Evolutionary conservation across 2,113 vertebrate genomes (phyloP).

Genomic region (Petaurus breviceps): DNA sequence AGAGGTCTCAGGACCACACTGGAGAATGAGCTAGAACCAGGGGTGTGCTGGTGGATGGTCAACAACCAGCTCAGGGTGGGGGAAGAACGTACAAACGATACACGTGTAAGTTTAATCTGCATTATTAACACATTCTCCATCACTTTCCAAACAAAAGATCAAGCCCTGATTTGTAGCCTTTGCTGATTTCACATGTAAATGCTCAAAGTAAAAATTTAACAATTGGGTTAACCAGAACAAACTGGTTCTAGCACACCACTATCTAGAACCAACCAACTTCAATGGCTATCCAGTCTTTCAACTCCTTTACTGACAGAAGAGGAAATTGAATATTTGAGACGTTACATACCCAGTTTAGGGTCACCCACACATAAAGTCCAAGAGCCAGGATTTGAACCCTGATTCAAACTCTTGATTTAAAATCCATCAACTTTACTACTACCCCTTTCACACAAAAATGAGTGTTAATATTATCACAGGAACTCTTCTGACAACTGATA

Average conservation of each 20-base stretch:
- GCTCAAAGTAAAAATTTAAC: not conserved
- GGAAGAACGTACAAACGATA: not conserved
- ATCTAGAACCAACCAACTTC: not conserved
- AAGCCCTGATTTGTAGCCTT: not conserved
- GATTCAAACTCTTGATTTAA: not conserved
- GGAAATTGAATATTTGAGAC: not conserved
- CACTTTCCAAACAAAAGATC: not conserved
- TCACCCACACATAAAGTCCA: not conserved
- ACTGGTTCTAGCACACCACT: not conserved
- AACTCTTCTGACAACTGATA: not conserved
- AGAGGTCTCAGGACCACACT: not conserved
- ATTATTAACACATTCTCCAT: not conserved
- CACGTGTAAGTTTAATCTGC: not conserved
- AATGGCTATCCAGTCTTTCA: not conserved
- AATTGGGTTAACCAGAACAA: not conserved
- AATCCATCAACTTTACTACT: not conserved
- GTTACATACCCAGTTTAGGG: not conserved
- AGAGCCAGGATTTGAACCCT: not conserved
- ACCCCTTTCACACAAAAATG: not conserved
- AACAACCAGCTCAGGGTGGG: not conserved
- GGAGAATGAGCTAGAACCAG: not conserved
- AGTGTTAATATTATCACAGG: not conserved
- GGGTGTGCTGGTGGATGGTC: not conserved
- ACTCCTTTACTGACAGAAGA: not conserved
- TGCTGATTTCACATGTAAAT: not conserved